Conservation (phyloP, 2,113 vertebrate species). For the Ciconia stormi region DNA sequence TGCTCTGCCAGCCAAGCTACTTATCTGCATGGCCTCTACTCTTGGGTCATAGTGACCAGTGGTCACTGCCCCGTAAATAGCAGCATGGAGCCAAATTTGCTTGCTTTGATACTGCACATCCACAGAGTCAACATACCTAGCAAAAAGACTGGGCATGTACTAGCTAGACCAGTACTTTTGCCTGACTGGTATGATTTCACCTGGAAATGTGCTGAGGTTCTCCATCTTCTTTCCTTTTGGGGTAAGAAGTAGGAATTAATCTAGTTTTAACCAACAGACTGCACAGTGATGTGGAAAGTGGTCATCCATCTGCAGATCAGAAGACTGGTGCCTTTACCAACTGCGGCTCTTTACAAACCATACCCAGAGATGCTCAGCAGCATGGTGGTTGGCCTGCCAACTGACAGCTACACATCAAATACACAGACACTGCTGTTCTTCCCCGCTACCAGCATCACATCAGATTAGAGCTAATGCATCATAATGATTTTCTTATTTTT, state of each 20-base stretch:
- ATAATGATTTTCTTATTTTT: not conserved
- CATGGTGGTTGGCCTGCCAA: not conserved
- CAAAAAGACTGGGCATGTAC: fast-evolving
- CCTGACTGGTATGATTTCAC: not conserved
- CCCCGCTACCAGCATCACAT: not conserved
- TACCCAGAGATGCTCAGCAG: not conserved
- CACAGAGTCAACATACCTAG: not conserved
- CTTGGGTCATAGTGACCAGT: not conserved
- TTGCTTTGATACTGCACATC: not conserved
- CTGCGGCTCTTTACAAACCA: not conserved
- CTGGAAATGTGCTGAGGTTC: not conserved
- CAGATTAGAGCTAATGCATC: not conserved
- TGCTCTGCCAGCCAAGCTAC: not conserved
- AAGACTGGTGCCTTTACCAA: not conserved
- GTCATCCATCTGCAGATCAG: not conserved
- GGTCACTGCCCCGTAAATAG: not conserved
- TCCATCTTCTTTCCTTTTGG: not conserved
- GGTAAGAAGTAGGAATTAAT: not conserved
- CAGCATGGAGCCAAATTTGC: not conserved
- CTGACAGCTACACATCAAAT: not conserved
- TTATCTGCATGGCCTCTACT: not conserved
- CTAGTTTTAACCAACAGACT: not conserved
- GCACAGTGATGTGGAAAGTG: not conserved
- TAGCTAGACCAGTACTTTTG: not conserved
- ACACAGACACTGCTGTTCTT: not conserved